A percentile compares a stretch with the other conserved stretches of the same genome.
phyloP scores from a whole-genome alignment of 2,113 vertebrate genomes.

The Phaetusa simplex region DNA sequence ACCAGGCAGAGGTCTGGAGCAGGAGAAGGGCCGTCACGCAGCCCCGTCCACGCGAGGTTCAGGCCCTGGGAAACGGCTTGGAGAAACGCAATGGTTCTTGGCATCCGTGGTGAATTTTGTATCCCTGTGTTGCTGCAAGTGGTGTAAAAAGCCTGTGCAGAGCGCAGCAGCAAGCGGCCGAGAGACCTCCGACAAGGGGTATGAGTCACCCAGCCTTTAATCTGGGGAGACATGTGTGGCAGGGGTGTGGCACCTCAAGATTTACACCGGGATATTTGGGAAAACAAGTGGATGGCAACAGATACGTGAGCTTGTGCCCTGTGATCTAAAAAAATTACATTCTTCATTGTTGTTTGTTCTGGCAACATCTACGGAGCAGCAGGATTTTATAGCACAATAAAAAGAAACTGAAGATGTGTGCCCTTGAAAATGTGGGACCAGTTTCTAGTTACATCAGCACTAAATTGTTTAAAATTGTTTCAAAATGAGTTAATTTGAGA shows the following conservation, averaged over 20 bases:
- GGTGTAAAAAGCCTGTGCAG: neutral
- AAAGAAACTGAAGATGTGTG: neutral
- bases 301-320: neutral
- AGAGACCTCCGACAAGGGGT: neutral
- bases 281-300: neutral
- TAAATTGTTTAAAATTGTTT: neutral
- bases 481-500: conserved; percentile 14
- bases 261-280: neutral
- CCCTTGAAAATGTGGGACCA: neutral
- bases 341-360: conserved; percentile 36
- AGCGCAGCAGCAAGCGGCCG: fast-evolving
- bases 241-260: neutral
- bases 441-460: neutral
- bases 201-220: neutral
- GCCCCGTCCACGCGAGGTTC: fast-evolving
- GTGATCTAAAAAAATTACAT: neutral
- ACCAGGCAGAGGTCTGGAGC: neutral
- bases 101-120: neutral
- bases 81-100: neutral
- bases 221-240: neutral
- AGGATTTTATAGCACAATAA: conserved; percentile 13
- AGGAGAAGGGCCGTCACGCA: neutral
- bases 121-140: neutral
- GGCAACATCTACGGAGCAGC: neutral
- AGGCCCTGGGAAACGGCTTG: neutral